These are phyloP conservation scores for Chaunax sp. DNA, from an alignment of 2,797 vertebrate genomes.

Conservation along the genomic window DNA sequence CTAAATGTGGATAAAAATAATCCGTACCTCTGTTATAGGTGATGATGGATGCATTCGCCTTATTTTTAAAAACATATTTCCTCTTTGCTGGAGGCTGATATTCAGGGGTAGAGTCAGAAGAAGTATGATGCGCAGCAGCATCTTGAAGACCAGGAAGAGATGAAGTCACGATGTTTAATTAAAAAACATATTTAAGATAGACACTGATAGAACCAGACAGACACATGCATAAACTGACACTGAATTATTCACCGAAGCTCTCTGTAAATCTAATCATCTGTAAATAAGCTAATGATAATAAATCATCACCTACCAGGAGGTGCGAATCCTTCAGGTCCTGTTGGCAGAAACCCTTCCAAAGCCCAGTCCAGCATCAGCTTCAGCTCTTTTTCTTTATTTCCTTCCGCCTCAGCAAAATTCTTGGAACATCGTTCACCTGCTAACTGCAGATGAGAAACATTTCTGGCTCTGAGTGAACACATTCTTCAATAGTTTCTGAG, in stretches of 20 bases:
- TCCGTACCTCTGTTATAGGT: conserved; percentile 69
- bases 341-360: conserved; percentile 80
- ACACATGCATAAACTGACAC: too few species aligned
- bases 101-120: conserved; percentile 69
- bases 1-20: not conserved
- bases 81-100: conserved; percentile 83
- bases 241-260: not conserved
- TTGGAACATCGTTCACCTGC: conserved; percentile 80
- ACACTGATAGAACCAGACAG: not conserved
- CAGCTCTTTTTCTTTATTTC: conserved; percentile 72
- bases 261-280: not conserved
- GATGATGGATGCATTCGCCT: conserved; percentile 8
- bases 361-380: conserved; percentile 85
- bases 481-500: not conserved
- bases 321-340: conserved; percentile 76
- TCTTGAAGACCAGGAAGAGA: conserved; percentile 35
- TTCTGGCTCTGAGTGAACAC: not conserved
- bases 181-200: not conserved
- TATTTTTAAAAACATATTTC: conserved; percentile 75
- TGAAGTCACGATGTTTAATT: not conserved
- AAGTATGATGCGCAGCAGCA: conserved; percentile 30
- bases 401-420: conserved; percentile 58
- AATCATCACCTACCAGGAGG: conserved; percentile 58
- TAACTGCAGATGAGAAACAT: conserved; percentile 69
- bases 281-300: not conserved